These are phyloP conservation scores for Uloborus diversus DNA, from an alignment of 1,140 invertebrate genomes.

Conservation along the genomic window DNA sequence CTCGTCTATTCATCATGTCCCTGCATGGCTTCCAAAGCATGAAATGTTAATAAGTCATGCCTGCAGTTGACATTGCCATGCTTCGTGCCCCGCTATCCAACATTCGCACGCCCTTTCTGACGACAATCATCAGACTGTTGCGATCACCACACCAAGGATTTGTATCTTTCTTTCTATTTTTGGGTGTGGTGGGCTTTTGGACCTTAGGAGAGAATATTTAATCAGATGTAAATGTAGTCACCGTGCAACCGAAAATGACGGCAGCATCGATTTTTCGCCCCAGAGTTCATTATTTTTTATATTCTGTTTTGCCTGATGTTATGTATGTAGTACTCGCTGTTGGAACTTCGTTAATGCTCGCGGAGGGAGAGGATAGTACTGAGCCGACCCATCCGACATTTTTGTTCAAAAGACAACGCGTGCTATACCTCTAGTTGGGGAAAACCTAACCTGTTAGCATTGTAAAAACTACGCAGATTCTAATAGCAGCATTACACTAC, in stretches of 20 bases:
- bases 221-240: slow-evolving; percentile 47
- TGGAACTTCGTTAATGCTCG: background rate
- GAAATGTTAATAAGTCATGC: background rate
- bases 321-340: background rate
- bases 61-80: background rate
- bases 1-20: too few species aligned
- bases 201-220: slow-evolving; percentile 30
- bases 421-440: too few species aligned
- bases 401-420: too few species aligned
- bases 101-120: background rate
- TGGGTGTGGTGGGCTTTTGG: slow-evolving; percentile 48
- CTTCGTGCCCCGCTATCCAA: background rate
- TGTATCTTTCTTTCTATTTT: background rate
- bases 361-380: too few species aligned
- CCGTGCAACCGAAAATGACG: background rate
- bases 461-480: too few species aligned
- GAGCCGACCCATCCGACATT: too few species aligned
- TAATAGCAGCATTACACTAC: too few species aligned
- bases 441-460: too few species aligned
- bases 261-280: slow-evolving; percentile 15
- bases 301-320: too few species aligned
- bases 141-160: background rate
- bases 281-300: slow-evolving; percentile 19
- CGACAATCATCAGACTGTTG: background rate
- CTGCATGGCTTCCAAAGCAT: too few species aligned